Percentiles rank a stretch among this genome's conserved stretches.
Evolutionary conservation across 2,888 invertebrate genomes (phyloP).

Genomic region (Zaprionus obscuricornis): DNA sequence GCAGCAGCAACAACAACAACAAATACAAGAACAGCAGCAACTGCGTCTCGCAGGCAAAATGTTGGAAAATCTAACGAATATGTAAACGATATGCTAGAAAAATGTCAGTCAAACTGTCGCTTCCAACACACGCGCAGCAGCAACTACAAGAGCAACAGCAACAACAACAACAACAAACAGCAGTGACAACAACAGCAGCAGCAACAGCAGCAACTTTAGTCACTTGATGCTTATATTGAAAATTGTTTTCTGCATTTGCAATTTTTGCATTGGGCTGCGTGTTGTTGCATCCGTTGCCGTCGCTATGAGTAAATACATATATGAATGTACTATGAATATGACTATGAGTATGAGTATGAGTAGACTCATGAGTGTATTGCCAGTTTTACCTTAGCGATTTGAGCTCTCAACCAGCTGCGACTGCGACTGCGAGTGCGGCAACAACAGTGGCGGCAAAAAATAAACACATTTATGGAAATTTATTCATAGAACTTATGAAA

Average conservation of each 20-base stretch:
- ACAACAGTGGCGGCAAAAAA: slow-evolving; percentile 62
- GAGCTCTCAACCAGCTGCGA: slow-evolving; percentile 66
- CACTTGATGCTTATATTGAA: slow-evolving; percentile 80
- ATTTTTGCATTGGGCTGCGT: slow-evolving; percentile 55
- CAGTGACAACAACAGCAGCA: slow-evolving; percentile 25
- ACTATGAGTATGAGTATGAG: slow-evolving; percentile 17
- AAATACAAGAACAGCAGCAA: slow-evolving; percentile 17
- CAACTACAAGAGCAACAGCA: slow-evolving; percentile 31
- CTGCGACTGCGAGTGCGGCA: slow-evolving; percentile 36
- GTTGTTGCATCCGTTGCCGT: slow-evolving; percentile 68
- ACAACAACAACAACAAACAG: slow-evolving; percentile 50
- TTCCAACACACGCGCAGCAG: slow-evolving; percentile 80
- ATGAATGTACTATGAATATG: slow-evolving; percentile 29
- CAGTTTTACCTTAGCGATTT: slow-evolving; percentile 43
- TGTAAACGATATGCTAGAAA: slow-evolving; percentile 81
- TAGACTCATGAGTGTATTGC: slow-evolving; percentile 27
- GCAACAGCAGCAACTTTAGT: slow-evolving; percentile 60
- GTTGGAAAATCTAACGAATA: slow-evolving; percentile 74
- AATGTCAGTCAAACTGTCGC: slow-evolving; percentile 83
- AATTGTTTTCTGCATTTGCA: slow-evolving; percentile 74
- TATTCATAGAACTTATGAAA: slow-evolving; percentile 83
- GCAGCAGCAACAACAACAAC: slow-evolving; percentile 32
- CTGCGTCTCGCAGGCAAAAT: slow-evolving; percentile 35
- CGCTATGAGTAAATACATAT: slow-evolving; percentile 18
- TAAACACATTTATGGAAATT: slow-evolving; percentile 82